Evolutionary conservation across 2,888 invertebrate genomes (phyloP).

Genomic region (Lepidonotus clava): DNA sequence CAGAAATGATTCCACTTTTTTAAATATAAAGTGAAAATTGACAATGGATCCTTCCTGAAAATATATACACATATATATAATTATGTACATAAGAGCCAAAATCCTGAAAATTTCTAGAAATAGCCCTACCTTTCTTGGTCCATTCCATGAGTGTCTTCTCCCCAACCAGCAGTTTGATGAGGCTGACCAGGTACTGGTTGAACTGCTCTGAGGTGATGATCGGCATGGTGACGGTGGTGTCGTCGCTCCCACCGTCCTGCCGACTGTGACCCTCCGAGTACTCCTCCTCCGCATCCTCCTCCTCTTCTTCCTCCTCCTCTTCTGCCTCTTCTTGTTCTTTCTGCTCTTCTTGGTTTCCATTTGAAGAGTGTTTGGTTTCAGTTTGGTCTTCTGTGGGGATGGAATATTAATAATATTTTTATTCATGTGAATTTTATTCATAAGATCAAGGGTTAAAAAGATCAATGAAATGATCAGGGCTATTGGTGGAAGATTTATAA

Average conservation of each 20-base stretch:
- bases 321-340: conserved; percentile 62
- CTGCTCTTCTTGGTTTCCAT: conserved; percentile 58
- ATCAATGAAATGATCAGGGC: too few species aligned
- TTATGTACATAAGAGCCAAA: too few species aligned
- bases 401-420: too few species aligned
- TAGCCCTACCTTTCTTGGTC: conserved; percentile 77
- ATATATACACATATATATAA: too few species aligned
- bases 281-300: conserved; percentile 55
- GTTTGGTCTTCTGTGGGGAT: too few species aligned
- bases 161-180: conserved; percentile 77
- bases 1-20: too few species aligned
- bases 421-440: too few species aligned
- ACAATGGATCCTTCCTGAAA: too few species aligned
- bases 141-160: conserved; percentile 74
- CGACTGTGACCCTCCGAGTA: conserved; percentile 35
- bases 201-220: conserved; percentile 74
- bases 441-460: too few species aligned
- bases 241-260: conserved; percentile 64
- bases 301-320: conserved; percentile 43
- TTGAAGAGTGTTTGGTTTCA: neutral
- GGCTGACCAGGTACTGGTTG: conserved; percentile 74
- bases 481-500: too few species aligned
- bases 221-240: conserved; percentile 67
- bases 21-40: too few species aligned
- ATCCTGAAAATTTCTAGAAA: too few species aligned